Conservation (phyloP, 2,797 vertebrate species). For the Zenarchopterus dispar region DNA sequence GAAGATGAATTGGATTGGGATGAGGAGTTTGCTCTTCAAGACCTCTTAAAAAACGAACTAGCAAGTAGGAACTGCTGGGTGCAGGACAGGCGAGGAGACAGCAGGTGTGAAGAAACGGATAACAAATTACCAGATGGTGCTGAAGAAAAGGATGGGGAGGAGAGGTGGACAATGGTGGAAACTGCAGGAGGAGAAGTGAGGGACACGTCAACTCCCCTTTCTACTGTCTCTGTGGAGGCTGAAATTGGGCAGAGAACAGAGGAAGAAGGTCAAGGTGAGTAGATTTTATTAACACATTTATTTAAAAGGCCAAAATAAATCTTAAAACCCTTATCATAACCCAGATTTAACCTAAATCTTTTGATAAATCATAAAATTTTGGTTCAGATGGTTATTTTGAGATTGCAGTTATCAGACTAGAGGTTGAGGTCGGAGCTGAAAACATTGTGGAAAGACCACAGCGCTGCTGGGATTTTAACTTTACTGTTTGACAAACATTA, state of each 20-base stretch:
- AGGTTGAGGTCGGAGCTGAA: too few relatives aligned
- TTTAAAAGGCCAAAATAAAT: neutral
- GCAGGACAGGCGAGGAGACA: slow-evolving; percentile 2
- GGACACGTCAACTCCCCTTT: slow-evolving; percentile 61
- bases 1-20: slow-evolving; percentile 78
- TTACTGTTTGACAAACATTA: too few relatives aligned
- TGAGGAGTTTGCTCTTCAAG: slow-evolving; percentile 77
- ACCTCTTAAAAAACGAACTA: slow-evolving; percentile 68
- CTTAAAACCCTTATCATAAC: too few relatives aligned
- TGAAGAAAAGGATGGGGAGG: slow-evolving; percentile 56
- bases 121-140: slow-evolving; percentile 28
- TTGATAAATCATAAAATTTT: too few relatives aligned
- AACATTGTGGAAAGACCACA: too few relatives aligned
- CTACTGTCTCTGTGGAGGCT: slow-evolving; percentile 18
- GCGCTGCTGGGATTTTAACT: too few relatives aligned
- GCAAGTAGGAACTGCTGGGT: slow-evolving; percentile 49
- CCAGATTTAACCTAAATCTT: too few relatives aligned
- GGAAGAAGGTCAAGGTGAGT: slow-evolving; percentile 58
- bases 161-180: slow-evolving; percentile 65
- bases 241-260: slow-evolving; percentile 12
- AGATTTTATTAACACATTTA: neutral
- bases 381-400: too few relatives aligned
- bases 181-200: slow-evolving; percentile 46
- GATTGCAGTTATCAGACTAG: too few relatives aligned
- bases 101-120: neutral